phyloP scores from a whole-genome alignment of 2,888 invertebrate genomes.

The Gymnoscelis rufifasciata region DNA sequence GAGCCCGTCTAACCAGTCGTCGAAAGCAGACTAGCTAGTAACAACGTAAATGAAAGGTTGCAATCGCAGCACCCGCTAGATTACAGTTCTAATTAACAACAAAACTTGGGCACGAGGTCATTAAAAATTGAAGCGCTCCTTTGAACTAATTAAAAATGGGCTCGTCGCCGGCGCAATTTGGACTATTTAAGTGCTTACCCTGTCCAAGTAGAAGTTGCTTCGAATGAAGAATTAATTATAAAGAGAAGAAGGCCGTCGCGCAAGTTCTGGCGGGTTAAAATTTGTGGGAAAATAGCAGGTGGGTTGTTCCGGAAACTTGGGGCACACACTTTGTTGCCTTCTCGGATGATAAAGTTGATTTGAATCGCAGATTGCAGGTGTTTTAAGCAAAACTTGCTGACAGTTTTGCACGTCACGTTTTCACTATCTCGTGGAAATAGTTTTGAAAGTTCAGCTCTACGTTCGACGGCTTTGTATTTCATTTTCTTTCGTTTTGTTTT shows the following conservation, averaged over 20 bases:
- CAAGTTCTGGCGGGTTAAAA: slow-evolving; percentile 67
- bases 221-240: slow-evolving; percentile 79
- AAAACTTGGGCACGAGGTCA: slow-evolving; percentile 60
- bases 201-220: slow-evolving; percentile 70
- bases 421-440: slow-evolving; percentile 24
- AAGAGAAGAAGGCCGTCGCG: slow-evolving; percentile 65
- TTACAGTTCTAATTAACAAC: slow-evolving; percentile 54
- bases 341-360: slow-evolving; percentile 73
- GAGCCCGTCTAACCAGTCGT: slow-evolving; percentile 20
- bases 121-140: slow-evolving; percentile 69
- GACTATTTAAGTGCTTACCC: slow-evolving; percentile 75
- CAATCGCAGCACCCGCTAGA: slow-evolving; percentile 40
- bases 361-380: slow-evolving; percentile 72
- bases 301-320: slow-evolving; percentile 65
- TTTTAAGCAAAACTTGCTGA: slow-evolving; percentile 43
- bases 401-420: slow-evolving; percentile 27
- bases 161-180: slow-evolving; percentile 71
- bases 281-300: slow-evolving; percentile 76
- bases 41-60: slow-evolving; percentile 42
- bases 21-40: slow-evolving; percentile 27
- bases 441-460: slow-evolving; percentile 7
- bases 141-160: slow-evolving; percentile 76
- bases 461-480: neutral
- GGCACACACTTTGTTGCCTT: slow-evolving; percentile 73
- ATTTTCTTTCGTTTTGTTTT: neutral